Percentiles rank a stretch among this genome's conserved stretches.
phyloP scores from a whole-genome alignment of 2,113 vertebrate species.

The Chaetodon trifascialis region DNA sequence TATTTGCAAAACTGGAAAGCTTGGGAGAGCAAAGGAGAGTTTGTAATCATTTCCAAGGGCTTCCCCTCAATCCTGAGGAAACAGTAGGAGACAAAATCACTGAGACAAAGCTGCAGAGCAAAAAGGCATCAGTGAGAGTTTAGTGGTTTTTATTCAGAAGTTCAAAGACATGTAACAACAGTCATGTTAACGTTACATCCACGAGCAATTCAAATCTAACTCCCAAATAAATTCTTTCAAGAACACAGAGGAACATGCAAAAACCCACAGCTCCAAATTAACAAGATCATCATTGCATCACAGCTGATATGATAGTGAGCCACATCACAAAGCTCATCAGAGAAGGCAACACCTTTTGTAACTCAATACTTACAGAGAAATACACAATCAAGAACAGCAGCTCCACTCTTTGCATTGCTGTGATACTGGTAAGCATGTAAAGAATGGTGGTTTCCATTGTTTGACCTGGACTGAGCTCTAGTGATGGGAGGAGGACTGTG shows the following conservation, averaged over 20 bases:
- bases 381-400: constrained; percentile 41
- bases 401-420: constrained; percentile 25
- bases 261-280: constrained; percentile 44
- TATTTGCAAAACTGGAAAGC: constrained; percentile 38
- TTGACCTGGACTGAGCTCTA: not conserved
- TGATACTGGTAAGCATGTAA: not conserved
- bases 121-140: not conserved
- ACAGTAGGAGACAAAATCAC: constrained; percentile 30
- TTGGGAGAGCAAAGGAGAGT: not conserved
- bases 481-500: not conserved
- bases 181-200: constrained; percentile 40
- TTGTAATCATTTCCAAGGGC: constrained; percentile 22
- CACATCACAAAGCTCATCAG: constrained; percentile 46
- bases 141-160: constrained; percentile 63
- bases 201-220: constrained; percentile 40
- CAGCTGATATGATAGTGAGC: constrained; percentile 33
- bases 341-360: constrained; percentile 47
- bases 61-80: constrained; percentile 20
- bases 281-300: constrained; percentile 35
- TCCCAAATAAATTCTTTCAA: constrained; percentile 42
- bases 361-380: constrained; percentile 33
- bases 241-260: constrained; percentile 55
- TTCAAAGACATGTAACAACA: constrained; percentile 40
- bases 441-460: not conserved
- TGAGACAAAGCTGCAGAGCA: constrained; percentile 13